Percentiles rank a stretch among this genome's conserved stretches.
Evolutionary conservation across 1,140 invertebrate genomes (phyloP).

Genomic region (Armadillidium nasatum): DNA sequence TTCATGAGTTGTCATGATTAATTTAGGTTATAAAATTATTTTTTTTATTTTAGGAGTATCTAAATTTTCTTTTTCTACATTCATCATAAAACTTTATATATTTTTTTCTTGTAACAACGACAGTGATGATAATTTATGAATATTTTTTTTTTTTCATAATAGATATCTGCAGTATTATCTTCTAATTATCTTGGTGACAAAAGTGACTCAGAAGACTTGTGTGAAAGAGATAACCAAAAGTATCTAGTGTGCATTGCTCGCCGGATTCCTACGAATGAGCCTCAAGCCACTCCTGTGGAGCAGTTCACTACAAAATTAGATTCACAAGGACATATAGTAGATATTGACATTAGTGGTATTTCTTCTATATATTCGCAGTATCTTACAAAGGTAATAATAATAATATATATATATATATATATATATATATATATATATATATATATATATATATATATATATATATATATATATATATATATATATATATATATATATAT

Average conservation of each 20-base stretch:
- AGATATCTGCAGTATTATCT: slow-evolving; percentile 47
- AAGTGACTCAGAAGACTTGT: slow-evolving; percentile 51
- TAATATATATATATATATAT: too few relatives aligned
- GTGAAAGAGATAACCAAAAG: slow-evolving; percentile 56
- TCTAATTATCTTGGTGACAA: slow-evolving; percentile 53
- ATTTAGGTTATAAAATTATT: too few relatives aligned
- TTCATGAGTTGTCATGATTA: too few relatives aligned
- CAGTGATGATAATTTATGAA: too few relatives aligned
- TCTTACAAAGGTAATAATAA: slow-evolving; percentile 57
- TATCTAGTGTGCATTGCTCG: slow-evolving; percentile 75
- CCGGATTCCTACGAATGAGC: slow-evolving; percentile 76
- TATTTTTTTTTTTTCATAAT: not conserved
- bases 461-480: too few relatives aligned
- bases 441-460: too few relatives aligned
- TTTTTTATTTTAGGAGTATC: too few relatives aligned
- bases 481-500: too few relatives aligned
- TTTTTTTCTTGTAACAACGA: too few relatives aligned
- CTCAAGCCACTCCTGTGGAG: slow-evolving; percentile 64
- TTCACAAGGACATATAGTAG: slow-evolving; percentile 73
- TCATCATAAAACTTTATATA: too few relatives aligned
- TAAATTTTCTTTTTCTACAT: too few relatives aligned
- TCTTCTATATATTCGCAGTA: slow-evolving; percentile 60
- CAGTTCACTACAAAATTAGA: slow-evolving; percentile 90
- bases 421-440: too few relatives aligned
- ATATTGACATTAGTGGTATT: slow-evolving; percentile 67